Percentiles rank a stretch among this genome's conserved stretches.
Evolutionary conservation across 2,113 vertebrate genomes (phyloP).

Genomic region (Indicator maculatus): DNA sequence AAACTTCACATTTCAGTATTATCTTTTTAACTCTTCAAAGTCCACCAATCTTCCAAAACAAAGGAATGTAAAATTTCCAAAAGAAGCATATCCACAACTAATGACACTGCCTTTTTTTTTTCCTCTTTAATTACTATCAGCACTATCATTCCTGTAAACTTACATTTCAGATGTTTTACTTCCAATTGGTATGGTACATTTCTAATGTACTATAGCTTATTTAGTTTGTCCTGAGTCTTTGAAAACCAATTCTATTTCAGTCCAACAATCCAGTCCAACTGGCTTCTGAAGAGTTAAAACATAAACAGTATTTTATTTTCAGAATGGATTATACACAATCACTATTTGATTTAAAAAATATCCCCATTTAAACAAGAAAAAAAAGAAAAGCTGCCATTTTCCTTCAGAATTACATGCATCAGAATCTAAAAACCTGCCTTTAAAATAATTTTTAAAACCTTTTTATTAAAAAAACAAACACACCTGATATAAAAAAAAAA

Average conservation of each 20-base stretch:
- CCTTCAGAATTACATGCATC: conserved; percentile 77
- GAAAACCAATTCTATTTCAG: conserved; percentile 79
- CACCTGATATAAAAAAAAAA: conserved; percentile 26
- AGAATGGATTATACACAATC: conserved; percentile 76
- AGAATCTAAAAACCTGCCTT: conserved; percentile 60
- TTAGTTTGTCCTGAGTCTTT: conserved; percentile 83
- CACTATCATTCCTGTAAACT: conserved; percentile 76
- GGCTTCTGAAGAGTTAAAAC: conserved; percentile 86
- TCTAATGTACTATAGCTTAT: conserved; percentile 82
- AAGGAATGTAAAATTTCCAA: conserved; percentile 85
- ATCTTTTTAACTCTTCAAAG: conserved; percentile 88
- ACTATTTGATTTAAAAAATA: conserved; percentile 78
- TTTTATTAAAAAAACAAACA: neutral
- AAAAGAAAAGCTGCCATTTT: conserved; percentile 78
- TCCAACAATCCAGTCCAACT: conserved; percentile 70
- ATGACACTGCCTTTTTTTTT: conserved; percentile 60
- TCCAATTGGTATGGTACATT: conserved; percentile 77
- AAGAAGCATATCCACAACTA: conserved; percentile 78
- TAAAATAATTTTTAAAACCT: conserved; percentile 56
- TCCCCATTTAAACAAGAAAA: conserved; percentile 56
- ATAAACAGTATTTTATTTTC: conserved; percentile 64
- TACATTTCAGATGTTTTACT: conserved; percentile 73
- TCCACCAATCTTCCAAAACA: conserved; percentile 81
- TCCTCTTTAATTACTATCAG: conserved; percentile 54
- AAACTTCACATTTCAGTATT: conserved; percentile 88